Conservation (phyloP, 2,888 invertebrate genomes). For the Chrysina gloriosa region DNA sequence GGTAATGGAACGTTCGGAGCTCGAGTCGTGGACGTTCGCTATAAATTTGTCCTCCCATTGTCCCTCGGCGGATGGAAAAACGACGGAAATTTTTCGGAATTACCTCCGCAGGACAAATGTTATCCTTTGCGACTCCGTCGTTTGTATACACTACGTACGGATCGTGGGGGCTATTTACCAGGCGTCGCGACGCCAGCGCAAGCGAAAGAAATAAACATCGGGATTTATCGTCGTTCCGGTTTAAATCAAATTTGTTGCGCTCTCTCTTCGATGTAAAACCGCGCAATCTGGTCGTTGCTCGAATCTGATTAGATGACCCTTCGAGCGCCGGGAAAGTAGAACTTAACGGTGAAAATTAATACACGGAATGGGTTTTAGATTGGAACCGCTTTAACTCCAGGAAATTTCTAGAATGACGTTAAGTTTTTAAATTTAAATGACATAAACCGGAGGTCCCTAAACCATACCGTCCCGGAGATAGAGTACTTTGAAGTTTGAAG, state of each 20-base stretch:
- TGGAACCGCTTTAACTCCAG: neutral
- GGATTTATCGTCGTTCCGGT: constrained; percentile 11
- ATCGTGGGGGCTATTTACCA: neutral
- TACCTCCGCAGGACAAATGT: constrained; percentile 32
- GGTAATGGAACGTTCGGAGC: constrained; percentile 20
- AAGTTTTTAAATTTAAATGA: too few species aligned
- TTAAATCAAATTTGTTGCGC: constrained; percentile 18
- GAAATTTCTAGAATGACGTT: too few species aligned
- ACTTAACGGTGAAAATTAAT: neutral
- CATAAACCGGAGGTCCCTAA: too few species aligned
- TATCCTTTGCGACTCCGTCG: constrained; percentile 28
- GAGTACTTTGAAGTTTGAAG: too few species aligned
- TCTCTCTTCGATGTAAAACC: constrained; percentile 5
- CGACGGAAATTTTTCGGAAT: constrained; percentile 31
- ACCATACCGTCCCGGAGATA: too few species aligned
- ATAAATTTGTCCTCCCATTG: constrained; percentile 26
- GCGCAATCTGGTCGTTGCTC: constrained; percentile 4
- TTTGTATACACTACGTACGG: constrained; percentile 2
- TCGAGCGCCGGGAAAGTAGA: neutral
- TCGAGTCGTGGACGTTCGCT: constrained; percentile 8
- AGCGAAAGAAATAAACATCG: constrained; percentile 5
- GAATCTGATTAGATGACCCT: neutral
- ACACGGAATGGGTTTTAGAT: neutral
- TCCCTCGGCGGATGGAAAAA: constrained; percentile 20
- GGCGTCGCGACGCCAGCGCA: neutral